These are phyloP conservation scores for Nycticryphes semicollaris DNA, from an alignment of 2,113 vertebrate species.

Conservation along the genomic window DNA sequence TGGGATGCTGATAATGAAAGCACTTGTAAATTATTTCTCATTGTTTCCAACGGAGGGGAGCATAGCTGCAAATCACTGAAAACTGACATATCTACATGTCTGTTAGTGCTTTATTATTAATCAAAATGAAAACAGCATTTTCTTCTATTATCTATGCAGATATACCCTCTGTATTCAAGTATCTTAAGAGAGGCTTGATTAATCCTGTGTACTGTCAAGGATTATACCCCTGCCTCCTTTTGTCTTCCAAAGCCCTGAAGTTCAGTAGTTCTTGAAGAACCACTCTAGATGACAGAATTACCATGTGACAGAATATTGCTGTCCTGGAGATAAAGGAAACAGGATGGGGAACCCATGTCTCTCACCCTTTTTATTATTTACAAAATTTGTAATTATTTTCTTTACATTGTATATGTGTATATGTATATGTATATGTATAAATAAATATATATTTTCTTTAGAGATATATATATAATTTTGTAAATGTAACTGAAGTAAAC, in stretches of 20 bases:
- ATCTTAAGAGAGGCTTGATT: neutral
- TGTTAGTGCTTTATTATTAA: neutral
- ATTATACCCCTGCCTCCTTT: neutral
- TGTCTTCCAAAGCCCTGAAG: neutral
- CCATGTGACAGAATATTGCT: neutral
- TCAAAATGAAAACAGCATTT: neutral
- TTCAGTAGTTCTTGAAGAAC: neutral
- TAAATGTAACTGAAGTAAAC: neutral
- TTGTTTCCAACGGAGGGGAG: neutral
- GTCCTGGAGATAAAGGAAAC: neutral
- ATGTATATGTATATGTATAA: neutral
- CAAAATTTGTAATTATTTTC: neutral
- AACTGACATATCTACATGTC: neutral
- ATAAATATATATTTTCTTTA: too few relatives aligned
- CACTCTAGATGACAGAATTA: neutral
- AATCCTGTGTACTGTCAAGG: neutral
- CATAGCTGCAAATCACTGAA: neutral
- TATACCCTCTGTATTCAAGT: neutral
- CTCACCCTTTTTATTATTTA: neutral
- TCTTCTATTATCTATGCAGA: neutral
- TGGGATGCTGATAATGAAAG: neutral
- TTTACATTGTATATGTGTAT: too few relatives aligned
- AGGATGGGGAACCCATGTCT: neutral
- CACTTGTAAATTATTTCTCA: neutral
- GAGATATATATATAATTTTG: neutral